Percentiles rank a stretch among this genome's conserved stretches.
Conservation (phyloP, 2,888 invertebrate genomes). For the Andrena minutula region DNA sequence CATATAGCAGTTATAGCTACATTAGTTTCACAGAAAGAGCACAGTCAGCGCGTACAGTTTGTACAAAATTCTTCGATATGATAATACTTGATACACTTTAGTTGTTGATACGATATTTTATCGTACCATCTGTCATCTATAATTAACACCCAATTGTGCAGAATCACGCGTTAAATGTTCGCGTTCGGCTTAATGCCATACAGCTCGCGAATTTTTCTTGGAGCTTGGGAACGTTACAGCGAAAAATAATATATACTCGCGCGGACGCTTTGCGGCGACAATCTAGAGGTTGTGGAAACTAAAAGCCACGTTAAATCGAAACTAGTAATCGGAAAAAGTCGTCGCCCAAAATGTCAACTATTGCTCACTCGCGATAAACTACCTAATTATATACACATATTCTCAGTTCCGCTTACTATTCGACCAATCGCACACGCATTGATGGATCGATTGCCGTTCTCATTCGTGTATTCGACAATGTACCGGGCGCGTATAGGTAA, state of each 20-base stretch:
- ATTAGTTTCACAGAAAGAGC: conserved; percentile 40
- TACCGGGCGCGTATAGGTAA: no score
- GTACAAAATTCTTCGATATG: conserved; percentile 83
- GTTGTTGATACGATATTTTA: conserved; percentile 64
- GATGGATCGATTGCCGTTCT: not conserved
- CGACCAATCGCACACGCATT: not conserved
- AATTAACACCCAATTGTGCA: conserved; percentile 75
- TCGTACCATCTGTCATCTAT: conserved; percentile 34
- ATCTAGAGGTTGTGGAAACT: conserved; percentile 74
- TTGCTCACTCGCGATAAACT: not conserved
- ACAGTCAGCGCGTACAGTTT: conserved; percentile 79
- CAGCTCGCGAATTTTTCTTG: conserved; percentile 61
- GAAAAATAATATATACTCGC: conserved; percentile 77
- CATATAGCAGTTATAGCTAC: not conserved
- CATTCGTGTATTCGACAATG: not conserved
- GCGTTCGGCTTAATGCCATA: conserved; percentile 47
- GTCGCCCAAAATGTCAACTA: not conserved
- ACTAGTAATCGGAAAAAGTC: not conserved
- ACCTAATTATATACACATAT: not conserved
- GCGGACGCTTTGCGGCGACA: conserved; percentile 44
- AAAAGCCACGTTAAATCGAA: conserved; percentile 62
- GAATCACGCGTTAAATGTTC: conserved; percentile 76
- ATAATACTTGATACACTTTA: conserved; percentile 78
- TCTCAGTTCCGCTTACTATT: not conserved
- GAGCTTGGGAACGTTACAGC: conserved; percentile 82